Base-by-base conservation (phyloP, 2,888 invertebrate genomes). In the Hyposoter didymator region DNA sequence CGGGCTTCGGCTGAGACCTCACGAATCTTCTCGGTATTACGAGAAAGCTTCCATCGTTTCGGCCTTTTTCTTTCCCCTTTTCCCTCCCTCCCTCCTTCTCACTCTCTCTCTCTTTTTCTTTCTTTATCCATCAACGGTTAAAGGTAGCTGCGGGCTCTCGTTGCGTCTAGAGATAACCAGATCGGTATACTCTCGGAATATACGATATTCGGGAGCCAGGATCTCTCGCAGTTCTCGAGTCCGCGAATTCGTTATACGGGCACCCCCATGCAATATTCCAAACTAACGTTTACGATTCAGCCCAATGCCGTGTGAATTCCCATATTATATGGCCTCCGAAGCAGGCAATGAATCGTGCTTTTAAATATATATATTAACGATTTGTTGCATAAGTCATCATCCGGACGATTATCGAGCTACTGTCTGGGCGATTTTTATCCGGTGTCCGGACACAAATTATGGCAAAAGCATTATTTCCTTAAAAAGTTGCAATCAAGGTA, bases 211-310 rank as follows among this genome's bases (percentile, higher is more conserved):
- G 88, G 88, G 89, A 87, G 89, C 88, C 88, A 88, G 75, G 82
- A 87, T 89, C 88, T 84, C 88, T 45, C 52, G 17, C 32, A 19
- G 67, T 35, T 64, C 49, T 45, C 28, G 49, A 78, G 66, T 75
- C 78, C 78, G 66, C 79, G 69, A 55, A 89, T 86, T 86, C 87
- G 89, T 87, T 89, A 93, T 93, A 92, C 93, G 93, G 93, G 93
- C 89, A 89, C 93, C 93, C 89, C 88, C 90, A 93, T 93, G 88
- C 90, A 90, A 90, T 89, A 89, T 90, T 88, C 90, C 89, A 87
- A 91, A 92, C 91, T 91, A 90, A 91, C 87, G 89, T 89, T 85
- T 88, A 78, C 73, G 84, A 67, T 78, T 84, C 64, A 72, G 45
- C 67, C 14, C 45, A 14, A 47, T 39, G 22, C 67, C 74, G 69